Evolutionary conservation across 2,888 invertebrate genomes (phyloP).

Genomic region (Pegoplata infirma): DNA sequence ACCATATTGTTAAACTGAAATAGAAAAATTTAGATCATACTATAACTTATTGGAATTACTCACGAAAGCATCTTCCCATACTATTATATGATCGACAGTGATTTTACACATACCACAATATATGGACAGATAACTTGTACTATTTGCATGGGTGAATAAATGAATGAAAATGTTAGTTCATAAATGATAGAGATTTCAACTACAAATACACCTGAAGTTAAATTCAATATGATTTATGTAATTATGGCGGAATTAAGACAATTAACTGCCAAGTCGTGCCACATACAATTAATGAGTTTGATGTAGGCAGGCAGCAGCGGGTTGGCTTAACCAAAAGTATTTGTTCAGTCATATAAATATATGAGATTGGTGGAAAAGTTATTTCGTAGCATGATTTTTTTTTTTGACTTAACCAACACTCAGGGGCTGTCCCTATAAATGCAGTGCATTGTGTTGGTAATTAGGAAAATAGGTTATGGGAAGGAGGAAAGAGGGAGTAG

Average conservation of each 20-base stretch:
- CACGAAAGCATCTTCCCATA: not conserved
- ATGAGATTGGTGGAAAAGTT: not conserved
- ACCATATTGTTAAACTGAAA: no score
- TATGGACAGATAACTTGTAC: no score
- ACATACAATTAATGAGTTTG: slow-evolving; percentile 60
- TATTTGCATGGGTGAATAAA: slow-evolving; percentile 18
- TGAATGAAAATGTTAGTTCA: no score
- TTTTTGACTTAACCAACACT: no score
- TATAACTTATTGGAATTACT: no score
- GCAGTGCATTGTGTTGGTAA: no score
- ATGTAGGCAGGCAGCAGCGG: slow-evolving; percentile 42
- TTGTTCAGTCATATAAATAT: not conserved
- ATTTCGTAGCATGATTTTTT: no score
- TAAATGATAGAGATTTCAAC: slow-evolving; percentile 43
- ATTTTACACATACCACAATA: not conserved
- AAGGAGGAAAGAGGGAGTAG: no score
- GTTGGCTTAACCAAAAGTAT: not conserved
- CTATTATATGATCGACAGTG: not conserved
- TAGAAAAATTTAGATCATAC: no score
- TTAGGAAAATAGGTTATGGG: no score
- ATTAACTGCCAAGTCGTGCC: slow-evolving; percentile 63
- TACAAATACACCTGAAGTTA: slow-evolving; percentile 60
- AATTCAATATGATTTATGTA: slow-evolving; percentile 63
- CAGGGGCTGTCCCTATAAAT: no score
- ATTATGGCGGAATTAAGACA: slow-evolving; percentile 63